A percentile compares a stretch with the other conserved stretches of the same genome.
Conservation (phyloP, 2,797 vertebrate genomes). For the Florisuga fusca region DNA sequence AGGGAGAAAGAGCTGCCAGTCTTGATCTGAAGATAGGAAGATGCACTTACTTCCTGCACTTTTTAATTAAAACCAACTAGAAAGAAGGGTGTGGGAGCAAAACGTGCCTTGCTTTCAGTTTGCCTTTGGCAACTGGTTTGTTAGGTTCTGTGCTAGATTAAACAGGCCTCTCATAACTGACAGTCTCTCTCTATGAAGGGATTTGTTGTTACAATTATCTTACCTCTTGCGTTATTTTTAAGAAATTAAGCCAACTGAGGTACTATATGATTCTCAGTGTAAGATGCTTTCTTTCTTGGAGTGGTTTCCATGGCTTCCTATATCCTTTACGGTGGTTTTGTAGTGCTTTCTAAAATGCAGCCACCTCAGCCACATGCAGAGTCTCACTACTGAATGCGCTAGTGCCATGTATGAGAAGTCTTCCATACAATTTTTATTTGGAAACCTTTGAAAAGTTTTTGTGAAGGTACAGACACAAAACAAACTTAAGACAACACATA, state of each 20-base stretch:
- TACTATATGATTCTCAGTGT: neutral
- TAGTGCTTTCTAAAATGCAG: neutral
- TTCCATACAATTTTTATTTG: neutral
- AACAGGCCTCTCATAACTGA: slow-evolving; percentile 1
- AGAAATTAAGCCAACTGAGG: neutral
- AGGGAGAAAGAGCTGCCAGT: neutral
- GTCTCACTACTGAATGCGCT: neutral
- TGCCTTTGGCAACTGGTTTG: slow-evolving; percentile 50
- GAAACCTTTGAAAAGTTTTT: neutral
- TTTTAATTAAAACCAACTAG: slow-evolving; percentile 23
- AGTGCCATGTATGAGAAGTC: neutral
- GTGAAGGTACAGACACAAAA: neutral
- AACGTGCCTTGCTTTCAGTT: neutral
- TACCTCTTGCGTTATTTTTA: neutral
- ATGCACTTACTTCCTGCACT: neutral
- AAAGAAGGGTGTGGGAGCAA: slow-evolving; percentile 10
- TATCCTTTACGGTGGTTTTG: neutral
- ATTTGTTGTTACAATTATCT: neutral
- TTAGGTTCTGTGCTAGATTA: slow-evolving; percentile 42
- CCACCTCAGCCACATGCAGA: fast-evolving
- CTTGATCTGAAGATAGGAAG: slow-evolving; percentile 1
- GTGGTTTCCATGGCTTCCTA: neutral
- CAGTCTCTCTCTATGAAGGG: neutral
- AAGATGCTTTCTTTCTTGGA: neutral
- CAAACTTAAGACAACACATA: neutral